These are phyloP conservation scores for Eclectus roratus DNA, from an alignment of 2,113 vertebrate genomes.

Conservation along the genomic window DNA sequence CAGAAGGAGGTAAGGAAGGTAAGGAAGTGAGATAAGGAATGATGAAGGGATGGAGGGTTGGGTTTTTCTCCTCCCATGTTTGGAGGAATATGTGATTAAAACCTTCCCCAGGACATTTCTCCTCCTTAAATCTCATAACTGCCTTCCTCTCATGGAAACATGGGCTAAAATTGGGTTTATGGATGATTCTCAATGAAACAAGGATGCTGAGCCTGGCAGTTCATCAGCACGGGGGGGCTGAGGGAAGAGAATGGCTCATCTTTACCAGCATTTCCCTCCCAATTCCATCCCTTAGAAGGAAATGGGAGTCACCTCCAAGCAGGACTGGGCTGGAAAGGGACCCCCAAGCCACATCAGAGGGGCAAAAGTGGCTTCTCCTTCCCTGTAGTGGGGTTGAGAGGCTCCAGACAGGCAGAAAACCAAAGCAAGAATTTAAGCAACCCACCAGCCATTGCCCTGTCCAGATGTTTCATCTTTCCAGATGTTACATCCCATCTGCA, in stretches of 20 bases:
- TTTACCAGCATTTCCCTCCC: background rate
- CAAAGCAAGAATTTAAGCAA: background rate
- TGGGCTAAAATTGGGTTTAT: background rate
- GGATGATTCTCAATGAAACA: background rate
- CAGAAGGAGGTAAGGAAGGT: background rate
- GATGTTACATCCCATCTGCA: background rate
- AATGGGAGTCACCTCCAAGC: background rate
- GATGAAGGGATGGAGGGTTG: background rate
- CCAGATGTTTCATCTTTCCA: background rate
- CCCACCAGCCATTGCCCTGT: background rate
- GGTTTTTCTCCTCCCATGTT: background rate
- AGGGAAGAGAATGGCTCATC: background rate
- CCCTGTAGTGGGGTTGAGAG: accelerated
- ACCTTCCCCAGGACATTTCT: background rate
- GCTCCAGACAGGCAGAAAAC: background rate
- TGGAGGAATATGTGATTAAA: background rate
- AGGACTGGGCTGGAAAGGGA: background rate
- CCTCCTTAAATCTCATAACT: background rate
- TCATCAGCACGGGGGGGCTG: background rate
- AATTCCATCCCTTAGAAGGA: background rate
- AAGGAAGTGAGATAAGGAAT: background rate
- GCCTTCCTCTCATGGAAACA: background rate
- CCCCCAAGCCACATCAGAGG: accelerated
- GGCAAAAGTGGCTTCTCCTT: background rate
- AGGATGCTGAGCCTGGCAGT: background rate